phyloP scores from a whole-genome alignment of 1,140 invertebrate species.

The Formica exsecta region DNA sequence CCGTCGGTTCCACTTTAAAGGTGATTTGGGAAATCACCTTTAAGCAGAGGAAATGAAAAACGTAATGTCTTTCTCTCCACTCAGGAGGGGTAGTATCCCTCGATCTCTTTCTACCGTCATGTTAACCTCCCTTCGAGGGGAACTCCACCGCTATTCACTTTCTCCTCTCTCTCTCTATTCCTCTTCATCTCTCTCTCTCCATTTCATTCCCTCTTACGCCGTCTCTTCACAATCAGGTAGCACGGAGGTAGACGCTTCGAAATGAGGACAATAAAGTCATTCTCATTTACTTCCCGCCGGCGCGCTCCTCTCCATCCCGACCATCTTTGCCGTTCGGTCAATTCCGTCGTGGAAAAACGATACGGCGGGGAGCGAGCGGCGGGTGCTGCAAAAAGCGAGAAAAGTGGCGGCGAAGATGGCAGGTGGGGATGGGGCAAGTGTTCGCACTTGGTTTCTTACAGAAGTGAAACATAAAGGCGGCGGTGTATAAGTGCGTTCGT shows the following conservation, averaged over 20 bases:
- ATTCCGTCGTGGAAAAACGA: conserved; percentile 56
- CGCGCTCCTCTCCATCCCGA: background rate
- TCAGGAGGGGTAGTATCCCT: conserved; percentile 42
- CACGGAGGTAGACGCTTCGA: conserved; percentile 50
- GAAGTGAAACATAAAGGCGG: conserved; percentile 62
- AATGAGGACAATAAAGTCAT: conserved; percentile 71
- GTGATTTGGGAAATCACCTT: conserved; percentile 69
- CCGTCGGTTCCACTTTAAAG: conserved; percentile 65
- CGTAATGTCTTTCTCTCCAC: conserved; percentile 63
- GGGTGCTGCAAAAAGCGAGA: conserved; percentile 24
- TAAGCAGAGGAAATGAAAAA: conserved; percentile 69
- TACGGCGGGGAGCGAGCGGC: conserved; percentile 34
- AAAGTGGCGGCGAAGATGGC: conserved; percentile 32
- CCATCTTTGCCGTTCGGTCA: conserved; percentile 17
- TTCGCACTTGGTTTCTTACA: conserved; percentile 62
- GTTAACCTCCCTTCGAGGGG: conserved; percentile 39
- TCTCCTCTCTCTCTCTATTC: background rate
- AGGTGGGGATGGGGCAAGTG: conserved; percentile 22
- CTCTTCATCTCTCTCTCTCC: background rate
- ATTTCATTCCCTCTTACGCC: background rate
- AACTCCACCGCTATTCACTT: conserved; percentile 41
- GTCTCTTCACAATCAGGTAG: conserved; percentile 60
- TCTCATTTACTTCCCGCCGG: conserved; percentile 68
- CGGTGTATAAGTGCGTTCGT: conserved; percentile 45
- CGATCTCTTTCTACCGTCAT: conserved; percentile 28